These are phyloP conservation scores for Pocillopora verrucosa DNA, from an alignment of 64 coral and sea anemone species.

Conservation along the genomic window DNA sequence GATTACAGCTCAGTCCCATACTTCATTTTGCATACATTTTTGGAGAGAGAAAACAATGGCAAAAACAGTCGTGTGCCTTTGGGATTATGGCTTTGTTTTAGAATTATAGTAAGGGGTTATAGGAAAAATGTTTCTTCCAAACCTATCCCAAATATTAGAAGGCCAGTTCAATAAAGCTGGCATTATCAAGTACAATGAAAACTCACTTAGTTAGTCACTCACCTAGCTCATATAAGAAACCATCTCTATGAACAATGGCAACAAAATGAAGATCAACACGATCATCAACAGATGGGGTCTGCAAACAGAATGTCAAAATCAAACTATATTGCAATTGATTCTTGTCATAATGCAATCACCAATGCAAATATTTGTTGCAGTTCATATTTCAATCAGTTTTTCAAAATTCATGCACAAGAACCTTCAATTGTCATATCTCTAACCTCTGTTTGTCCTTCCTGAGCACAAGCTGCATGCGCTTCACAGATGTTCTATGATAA, in stretches of 20 bases:
- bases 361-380: too few species aligned
- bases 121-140: background rate
- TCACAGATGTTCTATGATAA: conserved; percentile 55
- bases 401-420: too few species aligned
- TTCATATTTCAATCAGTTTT: too few species aligned
- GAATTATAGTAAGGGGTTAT: too few species aligned
- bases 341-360: too few species aligned
- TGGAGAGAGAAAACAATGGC: too few species aligned
- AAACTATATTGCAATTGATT: background rate
- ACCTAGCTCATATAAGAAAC: conserved; percentile 90
- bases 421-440: background rate
- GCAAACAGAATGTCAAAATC: background rate
- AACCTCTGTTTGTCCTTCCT: conserved; percentile 97
- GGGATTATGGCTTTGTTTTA: too few species aligned
- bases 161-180: too few species aligned
- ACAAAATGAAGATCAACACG: conserved; percentile 92
- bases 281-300: conserved; percentile 83
- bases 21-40: too few species aligned
- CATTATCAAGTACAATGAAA: background rate
- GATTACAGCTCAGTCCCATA: too few species aligned
- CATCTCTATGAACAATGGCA: conserved; percentile 90
- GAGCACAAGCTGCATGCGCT: conserved; percentile 82
- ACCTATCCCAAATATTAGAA: background rate
- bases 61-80: too few species aligned
- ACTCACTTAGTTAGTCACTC: background rate